Conservation (phyloP, 2,113 vertebrate genomes). For the Erythrolamprus reginae region DNA sequence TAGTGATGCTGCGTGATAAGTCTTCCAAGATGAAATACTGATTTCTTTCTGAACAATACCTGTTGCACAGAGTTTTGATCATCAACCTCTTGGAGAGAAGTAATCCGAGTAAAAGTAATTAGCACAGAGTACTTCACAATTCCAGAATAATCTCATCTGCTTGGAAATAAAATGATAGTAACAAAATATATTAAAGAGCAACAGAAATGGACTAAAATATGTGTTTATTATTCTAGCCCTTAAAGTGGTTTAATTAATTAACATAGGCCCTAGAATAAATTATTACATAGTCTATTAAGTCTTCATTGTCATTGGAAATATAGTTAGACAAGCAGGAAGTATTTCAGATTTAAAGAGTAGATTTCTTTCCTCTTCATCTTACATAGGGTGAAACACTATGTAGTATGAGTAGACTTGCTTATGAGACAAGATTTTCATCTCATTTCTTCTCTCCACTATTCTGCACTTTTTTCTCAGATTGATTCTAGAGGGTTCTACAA, state of each 20-base stretch:
- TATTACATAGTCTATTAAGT: not conserved
- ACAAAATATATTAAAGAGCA: not conserved
- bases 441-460: not conserved
- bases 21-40: not conserved
- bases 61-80: not conserved
- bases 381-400: not conserved
- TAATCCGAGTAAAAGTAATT: not conserved
- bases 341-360: not conserved
- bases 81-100: not conserved
- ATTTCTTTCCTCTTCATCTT: not conserved
- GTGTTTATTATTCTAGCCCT: not conserved
- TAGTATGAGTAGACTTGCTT: not conserved
- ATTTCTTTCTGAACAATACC: not conserved
- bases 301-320: not conserved
- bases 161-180: not conserved
- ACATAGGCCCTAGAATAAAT: not conserved
- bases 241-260: not conserved
- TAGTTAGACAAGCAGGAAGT: not conserved
- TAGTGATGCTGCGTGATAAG: not conserved
- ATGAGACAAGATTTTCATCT: not conserved
- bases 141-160: not conserved
- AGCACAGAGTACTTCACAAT: not conserved
- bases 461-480: not conserved
- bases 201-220: not conserved
- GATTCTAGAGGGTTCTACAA: not conserved